Evolutionary conservation across 1,140 invertebrate species (phyloP), one percentile per base, ranked within the genome.

Genomic region (Scaptomyza graminum): DNA sequence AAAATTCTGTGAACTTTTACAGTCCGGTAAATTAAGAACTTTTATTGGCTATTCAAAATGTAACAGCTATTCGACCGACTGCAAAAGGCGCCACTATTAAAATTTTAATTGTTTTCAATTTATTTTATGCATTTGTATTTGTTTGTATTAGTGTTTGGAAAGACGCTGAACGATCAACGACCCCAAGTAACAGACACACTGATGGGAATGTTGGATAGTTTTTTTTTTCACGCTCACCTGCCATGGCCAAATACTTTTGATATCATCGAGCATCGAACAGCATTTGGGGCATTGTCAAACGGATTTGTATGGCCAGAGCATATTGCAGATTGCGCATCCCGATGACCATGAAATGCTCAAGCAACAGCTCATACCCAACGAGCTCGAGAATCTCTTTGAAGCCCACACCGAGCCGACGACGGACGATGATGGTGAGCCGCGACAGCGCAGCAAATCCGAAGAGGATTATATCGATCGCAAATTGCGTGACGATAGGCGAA

Each of bases 221-320:
- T 97, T 79, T 92, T 92, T 98, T 55, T 90, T 98, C 49, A 95
- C 97, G 5, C 92, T 97, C 1, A 96, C 96, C 0, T 95, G 95
- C 64, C 94, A 94, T 64, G 97, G 97, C 0, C 95, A 97, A 87
- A 95, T 99, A 56, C 94, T 98, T n/a, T 96, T 97, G 77, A 94
- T 98, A 6, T 97, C 97, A 15, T 94, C 95, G 47, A 96, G 96
- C 68, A 94, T 98, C 3, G 96, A 97, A 74, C 94, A 95, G 74
- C 94, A 96, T 66, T 93, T 98, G 50, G 96, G 97, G 46, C 96
- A 97, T 91, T 94, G 95, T 55, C 96, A 97, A 96, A 94, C 95
- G 69, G 97, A 98, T 75, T 92, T 98, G 47, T 94, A 98, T 88
- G 97, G 97, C 0, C 95, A 97, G 82, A 96, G 95, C 55, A 92